phyloP scores from a whole-genome alignment of 2,113 vertebrate genomes.

The Heterocephalus glaber region DNA sequence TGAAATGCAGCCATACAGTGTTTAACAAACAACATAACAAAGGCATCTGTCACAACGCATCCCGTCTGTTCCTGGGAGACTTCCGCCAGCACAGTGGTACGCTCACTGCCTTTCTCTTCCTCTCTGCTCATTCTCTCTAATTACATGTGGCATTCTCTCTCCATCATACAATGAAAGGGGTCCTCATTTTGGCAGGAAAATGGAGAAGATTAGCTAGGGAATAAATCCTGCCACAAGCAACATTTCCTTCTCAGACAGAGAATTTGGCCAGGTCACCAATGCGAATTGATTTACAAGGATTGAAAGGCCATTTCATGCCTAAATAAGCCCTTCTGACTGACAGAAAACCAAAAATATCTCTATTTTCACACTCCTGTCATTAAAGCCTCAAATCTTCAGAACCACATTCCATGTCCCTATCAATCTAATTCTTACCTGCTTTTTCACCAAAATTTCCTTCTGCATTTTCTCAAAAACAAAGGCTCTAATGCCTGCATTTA shows the following conservation, averaged over 20 bases:
- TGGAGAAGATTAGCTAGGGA: conserved; percentile 40
- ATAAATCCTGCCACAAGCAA: conserved; percentile 66
- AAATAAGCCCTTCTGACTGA: conserved; percentile 47
- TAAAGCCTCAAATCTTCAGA: conserved; percentile 38
- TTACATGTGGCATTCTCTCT: conserved; percentile 67
- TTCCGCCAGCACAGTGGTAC: conserved; percentile 58
- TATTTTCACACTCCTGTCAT: conserved; percentile 45
- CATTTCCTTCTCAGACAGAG: conserved; percentile 51
- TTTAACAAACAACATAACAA: conserved; percentile 82
- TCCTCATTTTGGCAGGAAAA: conserved; percentile 58
- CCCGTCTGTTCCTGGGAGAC: conserved; percentile 79
- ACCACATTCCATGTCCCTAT: not conserved
- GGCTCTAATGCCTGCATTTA: not conserved
- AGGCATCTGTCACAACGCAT: conserved; percentile 81
- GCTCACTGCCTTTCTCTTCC: conserved; percentile 63
- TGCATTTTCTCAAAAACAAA: conserved; percentile 34
- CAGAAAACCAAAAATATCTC: conserved; percentile 56
- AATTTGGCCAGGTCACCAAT: conserved; percentile 67
- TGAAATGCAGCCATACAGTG: conserved; percentile 66
- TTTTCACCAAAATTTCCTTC: not conserved
- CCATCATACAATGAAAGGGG: conserved; percentile 67
- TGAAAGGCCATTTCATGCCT: conserved; percentile 39
- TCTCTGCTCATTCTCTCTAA: conserved; percentile 69
- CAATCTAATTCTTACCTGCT: not conserved
- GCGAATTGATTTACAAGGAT: conserved; percentile 55